Evolutionary conservation across 2,888 invertebrate genomes (phyloP).

Genomic region (Nephrotoma appendiculata): DNA sequence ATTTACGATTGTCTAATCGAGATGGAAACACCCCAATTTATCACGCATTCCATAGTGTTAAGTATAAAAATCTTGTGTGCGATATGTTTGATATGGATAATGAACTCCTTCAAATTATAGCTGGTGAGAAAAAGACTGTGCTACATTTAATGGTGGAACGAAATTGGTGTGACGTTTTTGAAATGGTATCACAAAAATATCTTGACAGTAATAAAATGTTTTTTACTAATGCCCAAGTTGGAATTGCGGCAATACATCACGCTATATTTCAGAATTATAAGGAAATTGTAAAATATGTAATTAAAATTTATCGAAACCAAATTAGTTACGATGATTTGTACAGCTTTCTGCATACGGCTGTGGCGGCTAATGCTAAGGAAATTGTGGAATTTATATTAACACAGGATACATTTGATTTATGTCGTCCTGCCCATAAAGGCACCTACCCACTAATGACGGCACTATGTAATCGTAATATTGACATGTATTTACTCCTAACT

Average conservation of each 20-base stretch:
- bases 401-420: background rate
- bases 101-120: background rate
- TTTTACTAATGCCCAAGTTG: background rate
- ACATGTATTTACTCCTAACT: background rate
- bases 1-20: background rate
- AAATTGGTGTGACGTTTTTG: background rate
- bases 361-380: background rate
- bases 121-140: background rate
- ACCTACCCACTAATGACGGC: background rate
- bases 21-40: background rate
- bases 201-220: background rate
- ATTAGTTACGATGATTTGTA: background rate
- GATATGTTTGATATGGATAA: background rate
- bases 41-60: background rate
- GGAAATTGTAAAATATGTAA: background rate
- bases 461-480: background rate
- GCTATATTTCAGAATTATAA: background rate
- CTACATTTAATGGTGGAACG: background rate
- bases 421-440: background rate
- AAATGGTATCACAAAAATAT: background rate
- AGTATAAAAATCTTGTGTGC: background rate
- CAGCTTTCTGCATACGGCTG: background rate
- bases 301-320: background rate
- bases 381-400: background rate
- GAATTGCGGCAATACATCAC: background rate